Base-by-base conservation (phyloP, 2,797 vertebrate species). In the Platyrinchus mystaceus region DNA sequence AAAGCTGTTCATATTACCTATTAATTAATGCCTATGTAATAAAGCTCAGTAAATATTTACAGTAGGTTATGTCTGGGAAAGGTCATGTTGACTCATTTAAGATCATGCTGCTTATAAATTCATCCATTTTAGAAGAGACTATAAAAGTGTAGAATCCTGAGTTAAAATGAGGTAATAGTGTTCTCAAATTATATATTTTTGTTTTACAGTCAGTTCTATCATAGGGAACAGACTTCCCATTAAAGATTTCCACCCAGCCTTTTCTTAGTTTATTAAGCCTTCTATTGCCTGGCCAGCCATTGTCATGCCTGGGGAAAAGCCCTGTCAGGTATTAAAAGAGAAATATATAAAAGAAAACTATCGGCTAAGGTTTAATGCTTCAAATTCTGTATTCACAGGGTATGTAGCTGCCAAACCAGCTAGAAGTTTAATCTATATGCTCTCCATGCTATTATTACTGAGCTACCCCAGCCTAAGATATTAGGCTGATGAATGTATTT, bases 1-100 rank as follows among this genome's bases (percentile, higher is more conserved):
- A 91, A 85, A 81, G 60, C 46, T 95, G 90, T 91, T 86, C 69
- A 17, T 85, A 43, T 92, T 83, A 47, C 41, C 32, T 34, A 9
- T 81, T 68, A 85, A 27, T 77, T 84, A 84, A 91, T 80, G 76
- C 49, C 55, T 73, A 18, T 69, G 82, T 88, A 91, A 66, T 71
- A 96, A 89, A 92, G 50, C 73, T 86, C 76, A 81, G 82, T 81
- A 95, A 96, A 63, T 93, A 91, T 84, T 91, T 95, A 62, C 87
- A 13, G 12, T 39, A 59, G 53, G 34, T 4, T 43, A 28, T 75
- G n/a, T 69, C 79, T 91, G 37, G 66, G 39, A 92, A 91, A 90
- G 79, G 69, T 73, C 50, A 18, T 27, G 26, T 88, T 95, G 91
- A 86, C 84, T 94, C 69, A 71, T 89, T 90, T 93, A 86, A 94